Percentiles rank a stretch among this genome's conserved stretches.
Conservation (phyloP, 2,888 invertebrate species). For the Helicoverpa assulta region DNA sequence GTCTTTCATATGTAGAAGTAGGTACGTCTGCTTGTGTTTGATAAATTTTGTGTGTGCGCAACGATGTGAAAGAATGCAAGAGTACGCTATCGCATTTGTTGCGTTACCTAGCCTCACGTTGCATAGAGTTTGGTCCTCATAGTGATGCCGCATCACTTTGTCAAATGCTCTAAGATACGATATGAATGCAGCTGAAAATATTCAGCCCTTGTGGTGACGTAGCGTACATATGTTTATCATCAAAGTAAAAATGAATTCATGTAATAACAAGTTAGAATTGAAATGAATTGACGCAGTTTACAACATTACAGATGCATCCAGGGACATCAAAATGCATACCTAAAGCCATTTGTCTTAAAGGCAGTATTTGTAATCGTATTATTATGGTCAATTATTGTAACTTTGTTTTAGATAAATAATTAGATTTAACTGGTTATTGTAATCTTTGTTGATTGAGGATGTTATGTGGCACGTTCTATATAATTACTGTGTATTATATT, state of each 20-base stretch:
- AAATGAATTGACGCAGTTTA: not conserved
- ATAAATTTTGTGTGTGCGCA: too few species aligned
- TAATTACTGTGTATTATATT: not conserved
- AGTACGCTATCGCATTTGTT: too few species aligned
- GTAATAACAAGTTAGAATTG: slow-evolving; percentile 5
- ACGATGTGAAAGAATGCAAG: too few species aligned
- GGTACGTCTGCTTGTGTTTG: too few species aligned
- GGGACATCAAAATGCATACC: slow-evolving; percentile 7
- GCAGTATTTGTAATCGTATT: too few species aligned
- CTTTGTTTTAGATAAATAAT: slow-evolving; percentile 30
- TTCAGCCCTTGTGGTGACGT: not conserved
- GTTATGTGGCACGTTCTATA: slow-evolving; percentile 3
- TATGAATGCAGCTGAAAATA: not conserved
- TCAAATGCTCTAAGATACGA: not conserved
- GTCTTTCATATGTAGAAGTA: too few species aligned
- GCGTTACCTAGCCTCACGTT: too few species aligned
- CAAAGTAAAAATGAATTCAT: not conserved
- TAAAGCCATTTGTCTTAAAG: slow-evolving; percentile 4
- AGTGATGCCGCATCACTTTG: too few species aligned
- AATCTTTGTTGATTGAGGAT: slow-evolving; percentile 11
- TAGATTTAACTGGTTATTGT: slow-evolving; percentile 41
- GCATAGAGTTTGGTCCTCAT: too few species aligned
- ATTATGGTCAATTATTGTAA: slow-evolving; percentile 23
- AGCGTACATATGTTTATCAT: not conserved
- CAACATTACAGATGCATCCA: not conserved